phyloP scores from a whole-genome alignment of 2,888 invertebrate species.

The Galerucella nymphaeae region DNA sequence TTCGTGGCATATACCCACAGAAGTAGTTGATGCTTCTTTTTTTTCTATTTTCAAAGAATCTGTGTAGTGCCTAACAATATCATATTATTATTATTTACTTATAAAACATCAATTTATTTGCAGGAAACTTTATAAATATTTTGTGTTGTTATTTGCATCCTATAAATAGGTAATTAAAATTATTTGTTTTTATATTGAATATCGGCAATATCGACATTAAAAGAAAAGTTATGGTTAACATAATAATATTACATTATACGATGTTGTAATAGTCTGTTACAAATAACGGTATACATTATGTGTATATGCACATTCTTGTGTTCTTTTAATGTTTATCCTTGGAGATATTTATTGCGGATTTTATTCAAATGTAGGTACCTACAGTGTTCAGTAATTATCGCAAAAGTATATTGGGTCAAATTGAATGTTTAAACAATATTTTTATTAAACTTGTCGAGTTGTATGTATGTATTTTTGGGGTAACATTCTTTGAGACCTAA shows the following conservation, averaged over 20 bases:
- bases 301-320: conserved; percentile 8
- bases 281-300: conserved; percentile 25
- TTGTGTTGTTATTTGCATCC: background rate
- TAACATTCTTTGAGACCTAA: no score
- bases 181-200: background rate
- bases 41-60: no score
- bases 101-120: no score
- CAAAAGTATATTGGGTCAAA: background rate
- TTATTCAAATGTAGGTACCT: conserved; percentile 20
- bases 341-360: conserved; percentile 12
- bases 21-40: no score
- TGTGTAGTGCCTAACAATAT: no score
- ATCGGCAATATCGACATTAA: background rate
- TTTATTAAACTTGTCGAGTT: no score
- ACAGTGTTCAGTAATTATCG: background rate
- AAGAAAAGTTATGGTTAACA: conserved; percentile 8
- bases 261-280: conserved; percentile 28
- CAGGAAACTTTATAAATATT: no score
- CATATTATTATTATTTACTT: no score
- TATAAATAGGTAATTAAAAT: background rate
- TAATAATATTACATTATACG: conserved; percentile 21
- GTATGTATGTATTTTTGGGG: no score
- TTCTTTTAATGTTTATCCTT: conserved; percentile 17
- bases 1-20: no score
- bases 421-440: background rate